These are phyloP conservation scores for Leucoraja ocellata DNA, from an alignment of 2,797 vertebrate genomes.

Conservation along the genomic window DNA sequence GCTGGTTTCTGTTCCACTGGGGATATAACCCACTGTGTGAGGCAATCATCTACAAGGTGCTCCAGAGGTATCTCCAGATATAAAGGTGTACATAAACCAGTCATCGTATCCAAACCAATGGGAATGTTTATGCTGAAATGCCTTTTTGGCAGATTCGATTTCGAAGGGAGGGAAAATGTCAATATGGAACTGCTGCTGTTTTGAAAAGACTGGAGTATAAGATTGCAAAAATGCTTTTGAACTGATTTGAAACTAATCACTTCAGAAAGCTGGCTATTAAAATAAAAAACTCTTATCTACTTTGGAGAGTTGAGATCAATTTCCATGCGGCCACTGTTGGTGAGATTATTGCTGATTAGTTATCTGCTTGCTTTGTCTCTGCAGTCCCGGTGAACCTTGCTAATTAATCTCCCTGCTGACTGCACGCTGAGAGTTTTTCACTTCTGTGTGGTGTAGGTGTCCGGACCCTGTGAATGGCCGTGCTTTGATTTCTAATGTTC, in stretches of 20 bases:
- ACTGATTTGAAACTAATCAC: neutral
- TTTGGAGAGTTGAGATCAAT: neutral
- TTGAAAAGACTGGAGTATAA: neutral
- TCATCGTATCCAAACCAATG: neutral
- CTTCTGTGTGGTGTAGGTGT: too few relatives aligned
- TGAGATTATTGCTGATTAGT: too few relatives aligned
- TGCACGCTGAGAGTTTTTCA: too few relatives aligned
- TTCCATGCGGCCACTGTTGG: neutral
- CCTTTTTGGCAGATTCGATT: neutral
- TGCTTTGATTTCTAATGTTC: too few relatives aligned
- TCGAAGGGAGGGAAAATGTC: neutral
- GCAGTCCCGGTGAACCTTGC: too few relatives aligned
- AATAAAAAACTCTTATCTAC: neutral
- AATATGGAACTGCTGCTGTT: neutral
- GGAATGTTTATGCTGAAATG: neutral
- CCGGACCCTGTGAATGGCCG: too few relatives aligned
- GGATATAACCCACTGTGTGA: too few relatives aligned
- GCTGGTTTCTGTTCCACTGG: too few relatives aligned
- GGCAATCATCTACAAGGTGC: neutral
- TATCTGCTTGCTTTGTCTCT: too few relatives aligned
- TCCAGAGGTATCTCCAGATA: neutral
- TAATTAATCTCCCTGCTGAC: too few relatives aligned
- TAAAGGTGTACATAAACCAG: neutral
- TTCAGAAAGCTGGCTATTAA: neutral
- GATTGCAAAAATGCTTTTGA: neutral